Evolutionary conservation across 2,888 invertebrate species (phyloP).

Genomic region (Falcaria lacertinaria): DNA sequence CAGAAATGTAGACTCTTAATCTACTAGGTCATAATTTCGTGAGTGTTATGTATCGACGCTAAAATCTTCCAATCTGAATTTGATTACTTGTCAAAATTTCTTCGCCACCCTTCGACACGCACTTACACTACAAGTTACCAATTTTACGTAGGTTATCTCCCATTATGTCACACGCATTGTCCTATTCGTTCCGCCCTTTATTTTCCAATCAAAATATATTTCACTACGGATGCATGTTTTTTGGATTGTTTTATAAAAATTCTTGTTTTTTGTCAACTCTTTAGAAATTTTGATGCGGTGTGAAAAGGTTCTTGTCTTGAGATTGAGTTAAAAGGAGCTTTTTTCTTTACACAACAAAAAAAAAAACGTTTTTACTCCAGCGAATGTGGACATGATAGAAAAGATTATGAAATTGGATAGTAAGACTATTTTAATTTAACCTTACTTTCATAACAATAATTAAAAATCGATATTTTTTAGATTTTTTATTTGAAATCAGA

Average conservation of each 20-base stretch:
- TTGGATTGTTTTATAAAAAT: slow-evolving; percentile 39
- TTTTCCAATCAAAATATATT: slow-evolving; percentile 75
- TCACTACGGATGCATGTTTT: slow-evolving; percentile 58
- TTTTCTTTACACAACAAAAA: slow-evolving; percentile 28
- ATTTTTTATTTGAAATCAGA: no score
- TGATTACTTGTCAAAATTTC: no score
- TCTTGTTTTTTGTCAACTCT: slow-evolving; percentile 42
- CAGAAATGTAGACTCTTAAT: no score
- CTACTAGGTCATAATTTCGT: no score
- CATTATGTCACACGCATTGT: neutral
- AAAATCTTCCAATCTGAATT: no score
- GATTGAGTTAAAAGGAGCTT: slow-evolving; percentile 60
- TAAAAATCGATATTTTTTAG: no score
- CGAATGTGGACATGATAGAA: neutral
- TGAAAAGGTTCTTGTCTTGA: slow-evolving; percentile 63
- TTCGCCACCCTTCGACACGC: no score
- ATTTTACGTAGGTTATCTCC: neutral
- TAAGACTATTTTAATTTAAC: no score
- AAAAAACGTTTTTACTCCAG: slow-evolving; percentile 17
- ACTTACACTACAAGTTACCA: neutral
- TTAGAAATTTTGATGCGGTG: slow-evolving; percentile 67
- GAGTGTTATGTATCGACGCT: no score
- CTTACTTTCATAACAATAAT: no score
- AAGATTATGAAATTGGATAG: no score
- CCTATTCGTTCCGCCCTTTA: slow-evolving; percentile 64